phyloP scores from a whole-genome alignment of 2,113 vertebrate genomes.

The Neolamprologus devosi region DNA sequence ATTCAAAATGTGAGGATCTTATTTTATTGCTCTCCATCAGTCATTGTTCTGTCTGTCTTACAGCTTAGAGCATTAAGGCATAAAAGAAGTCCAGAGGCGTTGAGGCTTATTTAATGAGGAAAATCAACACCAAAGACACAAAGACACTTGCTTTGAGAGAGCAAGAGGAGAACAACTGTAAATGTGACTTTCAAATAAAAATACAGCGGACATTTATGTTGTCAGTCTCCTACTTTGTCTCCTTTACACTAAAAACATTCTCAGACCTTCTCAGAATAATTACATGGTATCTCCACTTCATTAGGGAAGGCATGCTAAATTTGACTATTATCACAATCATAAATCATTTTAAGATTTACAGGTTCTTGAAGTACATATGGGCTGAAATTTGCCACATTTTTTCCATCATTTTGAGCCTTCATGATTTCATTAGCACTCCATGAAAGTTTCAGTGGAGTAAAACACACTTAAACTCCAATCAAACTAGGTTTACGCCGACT shows the following conservation, averaged over 20 bases:
- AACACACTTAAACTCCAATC: not conserved
- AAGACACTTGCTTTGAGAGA: accelerated
- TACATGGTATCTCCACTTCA: not conserved
- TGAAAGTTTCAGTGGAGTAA: not conserved
- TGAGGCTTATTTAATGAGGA: not conserved
- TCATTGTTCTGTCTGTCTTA: not conserved
- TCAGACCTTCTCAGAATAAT: not conserved
- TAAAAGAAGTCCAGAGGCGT: not conserved
- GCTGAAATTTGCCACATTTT: not conserved
- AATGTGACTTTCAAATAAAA: not conserved
- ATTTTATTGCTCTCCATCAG: not conserved
- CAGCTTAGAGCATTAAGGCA: not conserved
- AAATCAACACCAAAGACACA: accelerated
- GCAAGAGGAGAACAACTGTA: not conserved
- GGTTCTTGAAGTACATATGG: not conserved
- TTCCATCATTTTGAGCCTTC: not conserved
- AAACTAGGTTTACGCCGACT: accelerated
- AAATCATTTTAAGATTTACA: not conserved
- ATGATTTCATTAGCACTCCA: not conserved
- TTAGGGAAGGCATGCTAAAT: not conserved
- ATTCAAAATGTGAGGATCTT: not conserved
- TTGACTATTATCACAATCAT: accelerated
- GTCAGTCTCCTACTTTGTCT: not conserved
- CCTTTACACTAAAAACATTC: not conserved
- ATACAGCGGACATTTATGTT: not conserved